Conservation (phyloP, 2,113 vertebrate genomes). For the Neogale vison region DNA sequence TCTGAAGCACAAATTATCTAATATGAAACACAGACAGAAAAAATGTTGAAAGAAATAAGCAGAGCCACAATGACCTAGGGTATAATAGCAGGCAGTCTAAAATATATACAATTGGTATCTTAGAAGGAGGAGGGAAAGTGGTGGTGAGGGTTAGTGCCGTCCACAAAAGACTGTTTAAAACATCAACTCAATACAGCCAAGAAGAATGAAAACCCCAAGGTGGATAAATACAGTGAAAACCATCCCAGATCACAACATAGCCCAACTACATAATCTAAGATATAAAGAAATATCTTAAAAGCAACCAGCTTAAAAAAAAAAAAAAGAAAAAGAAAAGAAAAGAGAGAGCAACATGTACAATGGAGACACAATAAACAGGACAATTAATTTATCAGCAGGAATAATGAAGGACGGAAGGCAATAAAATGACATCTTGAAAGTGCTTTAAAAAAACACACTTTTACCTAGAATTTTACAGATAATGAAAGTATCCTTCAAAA, state of each 20-base stretch:
- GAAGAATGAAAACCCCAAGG: neutral
- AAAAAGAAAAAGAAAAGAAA: neutral
- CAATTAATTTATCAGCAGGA: neutral
- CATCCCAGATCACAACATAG: neutral
- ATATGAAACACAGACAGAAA: neutral
- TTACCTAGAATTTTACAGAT: neutral
- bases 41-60: neutral
- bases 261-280: neutral
- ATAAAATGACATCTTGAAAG: neutral
- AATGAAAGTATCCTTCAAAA: neutral
- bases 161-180: neutral
- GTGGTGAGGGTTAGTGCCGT: neutral
- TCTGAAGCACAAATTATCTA: neutral
- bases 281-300: neutral
- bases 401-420: neutral
- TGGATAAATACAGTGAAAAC: neutral
- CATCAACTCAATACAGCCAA: neutral
- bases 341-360: neutral
- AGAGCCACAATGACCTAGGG: neutral
- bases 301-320: neutral
- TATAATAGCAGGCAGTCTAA: neutral
- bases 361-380: neutral
- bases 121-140: neutral
- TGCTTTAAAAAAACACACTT: neutral
- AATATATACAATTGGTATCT: neutral